Evolutionary conservation across 2,888 invertebrate species (phyloP).

Genomic region (Heterodera filipjevi): DNA sequence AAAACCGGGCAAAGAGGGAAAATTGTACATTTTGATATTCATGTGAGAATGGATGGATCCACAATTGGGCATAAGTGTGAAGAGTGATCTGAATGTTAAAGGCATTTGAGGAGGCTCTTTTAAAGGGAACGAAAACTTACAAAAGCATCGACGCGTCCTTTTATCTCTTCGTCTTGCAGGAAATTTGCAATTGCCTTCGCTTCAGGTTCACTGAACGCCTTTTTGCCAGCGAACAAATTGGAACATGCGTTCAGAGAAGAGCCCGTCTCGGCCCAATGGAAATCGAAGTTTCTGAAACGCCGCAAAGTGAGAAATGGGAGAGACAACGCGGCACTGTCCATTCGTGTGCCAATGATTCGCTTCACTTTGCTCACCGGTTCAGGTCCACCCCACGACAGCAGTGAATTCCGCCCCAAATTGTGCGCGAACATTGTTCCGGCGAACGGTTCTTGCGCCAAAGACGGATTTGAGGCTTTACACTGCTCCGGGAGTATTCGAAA

Average conservation of each 20-base stretch:
- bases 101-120: neutral
- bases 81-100: constrained; percentile 49
- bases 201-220: constrained; percentile 65
- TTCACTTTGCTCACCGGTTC: constrained; percentile 47
- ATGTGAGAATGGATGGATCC: constrained; percentile 65
- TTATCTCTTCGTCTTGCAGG: constrained; percentile 48
- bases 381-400: constrained; percentile 65
- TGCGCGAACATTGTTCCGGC: constrained; percentile 54
- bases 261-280: constrained; percentile 62
- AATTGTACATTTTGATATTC: constrained; percentile 37
- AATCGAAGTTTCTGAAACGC: constrained; percentile 32
- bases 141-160: constrained; percentile 59
- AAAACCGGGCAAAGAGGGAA: constrained; percentile 7
- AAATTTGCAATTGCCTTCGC: constrained; percentile 57
- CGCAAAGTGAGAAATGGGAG: too few relatives aligned
- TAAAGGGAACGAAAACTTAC: neutral
- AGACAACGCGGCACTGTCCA: too few relatives aligned
- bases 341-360: too few relatives aligned
- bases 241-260: constrained; percentile 62
- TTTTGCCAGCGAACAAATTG: constrained; percentile 61
- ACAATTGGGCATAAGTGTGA: constrained; percentile 65
- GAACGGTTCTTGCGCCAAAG: constrained; percentile 65
- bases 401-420: constrained; percentile 56
- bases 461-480: constrained; percentile 55
- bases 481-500: constrained; percentile 61